Evolutionary conservation across 2,113 vertebrate genomes (phyloP).

Genomic region (Corythoichthys haematopterus): DNA sequence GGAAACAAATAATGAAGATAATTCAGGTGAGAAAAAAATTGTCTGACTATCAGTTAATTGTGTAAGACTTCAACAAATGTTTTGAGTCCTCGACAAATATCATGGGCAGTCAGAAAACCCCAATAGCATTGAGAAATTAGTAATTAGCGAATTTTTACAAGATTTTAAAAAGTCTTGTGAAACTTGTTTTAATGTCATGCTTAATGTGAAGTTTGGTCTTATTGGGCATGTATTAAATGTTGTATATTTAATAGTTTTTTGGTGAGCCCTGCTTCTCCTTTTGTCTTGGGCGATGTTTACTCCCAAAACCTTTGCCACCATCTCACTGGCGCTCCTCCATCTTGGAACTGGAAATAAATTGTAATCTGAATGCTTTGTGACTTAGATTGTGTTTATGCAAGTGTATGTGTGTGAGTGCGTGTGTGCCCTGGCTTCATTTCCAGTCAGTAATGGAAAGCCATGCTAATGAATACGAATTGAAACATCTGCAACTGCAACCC

Average conservation of each 20-base stretch:
- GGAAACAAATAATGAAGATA: too few relatives aligned
- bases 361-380: slow-evolving; percentile 11
- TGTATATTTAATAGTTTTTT: not conserved
- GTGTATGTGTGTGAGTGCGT: not conserved
- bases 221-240: not conserved
- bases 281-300: not conserved
- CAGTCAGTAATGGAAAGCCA: slow-evolving; percentile 39
- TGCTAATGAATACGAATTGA: slow-evolving; percentile 57
- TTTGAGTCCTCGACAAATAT: too few relatives aligned
- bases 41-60: too few relatives aligned
- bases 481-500: slow-evolving; percentile 49
- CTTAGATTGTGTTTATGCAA: slow-evolving; percentile 5
- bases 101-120: too few relatives aligned
- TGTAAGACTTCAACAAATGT: too few relatives aligned
- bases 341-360: slow-evolving; percentile 10
- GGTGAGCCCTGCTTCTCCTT: not conserved
- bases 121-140: too few relatives aligned
- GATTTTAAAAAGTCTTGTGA: too few relatives aligned
- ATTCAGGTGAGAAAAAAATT: too few relatives aligned
- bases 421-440: slow-evolving; percentile 26
- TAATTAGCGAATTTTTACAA: too few relatives aligned
- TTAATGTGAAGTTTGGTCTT: not conserved
- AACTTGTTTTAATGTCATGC: not conserved
- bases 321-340: not conserved
- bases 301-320: not conserved